Base-by-base conservation (phyloP, 2,888 invertebrate species). In the Scaptomyza flava region DNA sequence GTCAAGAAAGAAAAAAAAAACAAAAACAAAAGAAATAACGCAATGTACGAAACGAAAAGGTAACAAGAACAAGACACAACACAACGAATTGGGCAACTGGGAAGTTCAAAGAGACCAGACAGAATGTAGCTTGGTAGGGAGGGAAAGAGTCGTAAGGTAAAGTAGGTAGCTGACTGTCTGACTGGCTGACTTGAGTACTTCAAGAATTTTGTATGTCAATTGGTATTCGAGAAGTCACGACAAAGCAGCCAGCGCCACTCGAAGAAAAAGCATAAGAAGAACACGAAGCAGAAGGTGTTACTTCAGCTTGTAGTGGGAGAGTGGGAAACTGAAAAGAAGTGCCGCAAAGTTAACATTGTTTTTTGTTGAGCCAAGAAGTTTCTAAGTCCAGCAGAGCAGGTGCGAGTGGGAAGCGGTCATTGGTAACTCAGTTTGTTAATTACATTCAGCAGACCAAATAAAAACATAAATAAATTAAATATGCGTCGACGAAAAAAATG, bases 171-270 rank as follows among this genome's bases (percentile, higher is more conserved):
- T 51, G 42, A 30, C 45, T 50, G 36, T n/a, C 5, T 12, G 36
- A n/a, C 36, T n/a, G 33, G 3, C 33, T 9, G 31, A 63, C 42
- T 20, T 34, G 67, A 77, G 72, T 72, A 77, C 74, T 72, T 68
- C 57, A 61, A 84, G 74, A 71, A 84, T 86, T 86, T 87, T 86
- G 87, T 83, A 80, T 87, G 86, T 83, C 86, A 87, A 83, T 83
- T 86, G 86, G 75, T 83, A 70, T 86, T 88, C 75, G 80, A 77
- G 81, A 83, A 85, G 74, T 87, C 82, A 85, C 87, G 80, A 77
- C 74, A 71, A 68, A 58, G 58, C 45, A 71, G 45, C 60, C n/a
- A n/a, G n/a, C n/a, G n/a, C n/a, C 57, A 57, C 30, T 31, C 43
- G 8, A 36, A 17, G 12, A 41, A 17, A 3, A 20, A 41, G 11